These are phyloP conservation scores for Agrilus biguttatus DNA, from an alignment of 2,888 invertebrate genomes.

Conservation along the genomic window DNA sequence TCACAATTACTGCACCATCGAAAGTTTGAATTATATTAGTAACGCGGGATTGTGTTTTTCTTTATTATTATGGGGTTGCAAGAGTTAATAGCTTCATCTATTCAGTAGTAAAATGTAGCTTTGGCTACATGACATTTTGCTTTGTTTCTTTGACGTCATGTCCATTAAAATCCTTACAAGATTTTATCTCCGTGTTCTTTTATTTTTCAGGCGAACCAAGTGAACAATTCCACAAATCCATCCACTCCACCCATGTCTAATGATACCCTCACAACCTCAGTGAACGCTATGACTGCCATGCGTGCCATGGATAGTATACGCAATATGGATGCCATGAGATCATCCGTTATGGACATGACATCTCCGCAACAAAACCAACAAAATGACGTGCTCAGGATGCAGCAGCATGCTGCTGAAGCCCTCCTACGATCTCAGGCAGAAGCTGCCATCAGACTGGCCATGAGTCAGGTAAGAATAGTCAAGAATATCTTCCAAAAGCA, in stretches of 20 bases:
- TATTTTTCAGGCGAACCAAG: slow-evolving; percentile 27
- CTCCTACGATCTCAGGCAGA: slow-evolving; percentile 74
- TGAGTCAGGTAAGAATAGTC: slow-evolving; percentile 43
- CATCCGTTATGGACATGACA: slow-evolving; percentile 35
- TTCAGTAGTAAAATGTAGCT: no score
- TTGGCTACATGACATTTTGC: no score
- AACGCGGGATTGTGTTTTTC: no score
- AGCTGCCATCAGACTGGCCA: slow-evolving; percentile 67
- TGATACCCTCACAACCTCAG: slow-evolving; percentile 34
- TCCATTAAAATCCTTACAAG: no score
- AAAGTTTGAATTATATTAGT: no score
- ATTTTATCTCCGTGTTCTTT: background rate
- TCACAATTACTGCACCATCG: no score
- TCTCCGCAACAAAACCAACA: slow-evolving; percentile 25
- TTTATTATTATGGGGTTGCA: no score
- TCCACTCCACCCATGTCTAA: slow-evolving; percentile 32
- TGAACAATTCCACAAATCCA: slow-evolving; percentile 31
- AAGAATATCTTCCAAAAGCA: slow-evolving; percentile 1
- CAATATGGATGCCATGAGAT: slow-evolving; percentile 36
- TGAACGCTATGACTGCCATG: slow-evolving; percentile 46
- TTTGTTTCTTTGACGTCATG: no score
- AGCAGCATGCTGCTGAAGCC: slow-evolving; percentile 61
- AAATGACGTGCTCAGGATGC: slow-evolving; percentile 33
- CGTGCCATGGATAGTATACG: slow-evolving; percentile 41
- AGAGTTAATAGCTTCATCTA: no score